Base-by-base conservation (phyloP, 2,113 vertebrate species). In the Antigone vipio region DNA sequence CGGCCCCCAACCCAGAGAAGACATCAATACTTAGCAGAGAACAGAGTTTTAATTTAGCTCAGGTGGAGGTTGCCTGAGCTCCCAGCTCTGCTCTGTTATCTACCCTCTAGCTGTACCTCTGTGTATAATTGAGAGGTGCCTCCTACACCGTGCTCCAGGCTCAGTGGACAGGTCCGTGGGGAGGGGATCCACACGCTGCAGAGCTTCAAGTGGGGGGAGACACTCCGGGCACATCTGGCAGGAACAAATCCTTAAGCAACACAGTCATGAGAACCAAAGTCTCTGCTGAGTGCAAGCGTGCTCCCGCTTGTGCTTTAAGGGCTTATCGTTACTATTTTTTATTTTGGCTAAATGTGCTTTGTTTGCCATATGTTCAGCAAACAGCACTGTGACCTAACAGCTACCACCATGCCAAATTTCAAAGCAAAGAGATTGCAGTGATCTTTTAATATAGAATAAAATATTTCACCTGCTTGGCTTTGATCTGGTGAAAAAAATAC, bases 281-380 rank as follows among this genome's bases (percentile, higher is more conserved):
- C 42, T 56, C 34, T 91, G 56, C 56, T 78, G 68, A 88, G 81
- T 26, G 7, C 16, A 59, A 78, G 72, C 1, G 10, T 24, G 47
- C 23, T 86, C 44, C 24, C 5, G 6, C 68, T 89, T 68, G 62
- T 47, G 49, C 68, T 92, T 89, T 87, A 85, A 85, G 66, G 40
- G 49, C 49, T 89, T 85, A 44, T 60, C 55, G 44, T 72, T 88
- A 64, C 60, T 87, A 35, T 40, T 91, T 95, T 91, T 90, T 59
- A 49, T 68, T 89, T 94, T 93, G 95, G 87, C 93, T 87, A 95
- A 94, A 89, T n/a, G 27, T 85, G 77, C 77, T 85, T 49, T 19
- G 35, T 76, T 95, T 94, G 84, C 96, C 95, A 91, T 96, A 95
- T 97, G 94, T 76, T 96, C 89, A 89, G 53, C 89, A 93, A 95